Base-by-base conservation (phyloP, 2,797 vertebrate genomes). In the Moxostoma hubbsi region DNA sequence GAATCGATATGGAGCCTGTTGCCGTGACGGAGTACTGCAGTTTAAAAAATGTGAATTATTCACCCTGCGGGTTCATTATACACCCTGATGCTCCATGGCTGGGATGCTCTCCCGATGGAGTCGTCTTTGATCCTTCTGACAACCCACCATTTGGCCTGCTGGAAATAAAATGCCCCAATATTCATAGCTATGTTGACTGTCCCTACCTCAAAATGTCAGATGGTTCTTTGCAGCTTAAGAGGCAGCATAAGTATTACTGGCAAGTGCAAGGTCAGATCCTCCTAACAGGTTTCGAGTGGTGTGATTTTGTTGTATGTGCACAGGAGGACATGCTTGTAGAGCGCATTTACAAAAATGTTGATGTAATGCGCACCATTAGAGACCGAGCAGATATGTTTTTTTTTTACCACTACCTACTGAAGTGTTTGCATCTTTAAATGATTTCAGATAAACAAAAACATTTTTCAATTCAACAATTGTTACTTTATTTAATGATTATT, bases 31-130 rank as follows among this genome's bases (percentile, higher is more conserved):
- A n/a, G n/a, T n/a, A n/a, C n/a, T n/a, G n/a, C n/a, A n/a, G n/a
- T n/a, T n/a, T n/a, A n/a, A n/a, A n/a, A n/a, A n/a, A n/a, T n/a
- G n/a, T n/a, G n/a, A n/a, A n/a, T n/a, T n/a, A n/a, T n/a, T n/a
- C n/a, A n/a, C n/a, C n/a, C n/a, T n/a, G n/a, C n/a, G n/a, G n/a
- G n/a, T n/a, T 83, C 47, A 57, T 77, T 24, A 46, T 80, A 43
- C 73, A 80, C 12, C 82, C 73, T 36, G 61, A 83, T 18, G 45
- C 68, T n/a, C 73, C 73, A 18, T 83, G 82, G 68, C 73, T 80
- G 6, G 73, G 69, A 9, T 54, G 45, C 3, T 70, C 73, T 10
- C 66, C 77, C 7, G 67, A 76, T 54, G 47, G 54, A 12, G 45
- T 80, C 2, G 13, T 55, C 1, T 80, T 55, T 49, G 65, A 71